Conservation (phyloP, 2,797 vertebrate genomes). For the Scomberomorus guttatus region DNA sequence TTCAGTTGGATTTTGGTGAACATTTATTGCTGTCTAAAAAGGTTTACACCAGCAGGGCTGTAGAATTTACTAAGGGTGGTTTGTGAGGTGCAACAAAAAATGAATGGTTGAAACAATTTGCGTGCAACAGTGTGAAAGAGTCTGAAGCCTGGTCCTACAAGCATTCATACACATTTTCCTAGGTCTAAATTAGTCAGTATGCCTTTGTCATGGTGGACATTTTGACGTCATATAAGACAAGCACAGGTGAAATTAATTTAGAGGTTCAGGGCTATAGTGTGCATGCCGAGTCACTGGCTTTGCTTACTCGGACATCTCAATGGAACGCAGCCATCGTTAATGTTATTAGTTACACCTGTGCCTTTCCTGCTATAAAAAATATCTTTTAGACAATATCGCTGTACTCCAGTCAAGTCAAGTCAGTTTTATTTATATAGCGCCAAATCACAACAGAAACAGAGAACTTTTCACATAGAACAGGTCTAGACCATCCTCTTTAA, state of each 20-base stretch:
- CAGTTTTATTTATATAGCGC: no score
- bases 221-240: background rate
- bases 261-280: background rate
- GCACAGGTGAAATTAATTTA: background rate
- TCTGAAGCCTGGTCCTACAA: background rate
- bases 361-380: no score
- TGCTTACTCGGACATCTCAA: background rate
- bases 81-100: conserved; percentile 13
- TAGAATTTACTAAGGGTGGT: background rate
- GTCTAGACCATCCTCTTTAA: no score
- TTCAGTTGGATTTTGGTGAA: conserved; percentile 1
- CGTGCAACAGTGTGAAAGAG: background rate
- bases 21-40: background rate
- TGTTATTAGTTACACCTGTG: no score
- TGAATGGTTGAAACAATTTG: background rate
- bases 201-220: background rate
- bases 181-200: background rate
- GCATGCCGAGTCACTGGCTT: no score
- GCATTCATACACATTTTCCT: background rate
- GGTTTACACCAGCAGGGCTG: background rate
- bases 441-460: no score
- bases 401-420: no score
- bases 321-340: background rate
- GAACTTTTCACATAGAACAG: no score
- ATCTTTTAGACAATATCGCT: no score